Evolutionary conservation across 2,888 invertebrate species (phyloP), one percentile per base, ranked within the genome.

Genomic region (Synanthedon vespiformis): DNA sequence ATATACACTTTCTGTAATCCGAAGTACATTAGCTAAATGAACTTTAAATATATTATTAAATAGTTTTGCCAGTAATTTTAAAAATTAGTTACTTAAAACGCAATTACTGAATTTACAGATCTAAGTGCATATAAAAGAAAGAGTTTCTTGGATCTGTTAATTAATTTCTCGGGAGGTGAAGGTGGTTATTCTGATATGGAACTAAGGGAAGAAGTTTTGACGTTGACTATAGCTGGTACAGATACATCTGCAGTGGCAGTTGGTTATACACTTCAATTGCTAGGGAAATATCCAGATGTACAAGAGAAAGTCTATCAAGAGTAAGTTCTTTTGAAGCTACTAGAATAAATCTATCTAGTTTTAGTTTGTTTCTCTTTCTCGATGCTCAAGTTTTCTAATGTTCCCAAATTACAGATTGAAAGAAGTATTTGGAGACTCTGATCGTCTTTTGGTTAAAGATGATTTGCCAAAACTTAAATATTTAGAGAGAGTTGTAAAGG

Each of bases 201-300:
- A 58, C 59, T 91, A 2, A 70, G 89, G 53, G 89, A 91, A 59
- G 90, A 91, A 71, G 80, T 90, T 0, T 70, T 89, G 52, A 89
- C 90, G 0, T 75, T 91, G 54, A 81, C 88, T 52, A 67, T 90
- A 12, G 90, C 90, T 16, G 90, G 90, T 40, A 86, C 88, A 6
- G 87, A 89, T 51, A 89, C 89, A 0, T 83, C 88, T 1, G 85
- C 89, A 0, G 77, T 82, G 0, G 74, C 77, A 2, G 67, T 80
- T 8, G 81, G 88, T 0, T 88, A 77, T 59, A 80, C 84, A 0
- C 58, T 89, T 49, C 74, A 77, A 59, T 65, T 89, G 51, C 59
- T 89, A 16, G 84, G 74, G 1, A 82, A 79, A 54, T 82, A 88
- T 56, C 88, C 87, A 16, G 70, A 83, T 40, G 62, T 85, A 27